phyloP scores from a whole-genome alignment of 2,113 vertebrate species.

The Prolemur simus region DNA sequence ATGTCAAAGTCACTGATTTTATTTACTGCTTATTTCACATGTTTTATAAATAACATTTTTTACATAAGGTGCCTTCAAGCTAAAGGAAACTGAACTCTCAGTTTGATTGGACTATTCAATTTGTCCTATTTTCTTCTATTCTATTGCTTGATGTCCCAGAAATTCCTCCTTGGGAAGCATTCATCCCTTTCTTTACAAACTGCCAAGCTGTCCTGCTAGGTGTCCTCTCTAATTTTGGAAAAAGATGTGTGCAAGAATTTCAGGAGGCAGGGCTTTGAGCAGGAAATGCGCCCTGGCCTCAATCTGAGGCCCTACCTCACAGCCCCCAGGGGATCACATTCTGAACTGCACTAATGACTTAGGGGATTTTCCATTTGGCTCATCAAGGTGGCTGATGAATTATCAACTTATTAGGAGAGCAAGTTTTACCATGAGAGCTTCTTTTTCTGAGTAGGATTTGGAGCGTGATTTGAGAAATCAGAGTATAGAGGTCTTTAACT shows the following conservation, averaged over 20 bases:
- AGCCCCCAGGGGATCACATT: not conserved
- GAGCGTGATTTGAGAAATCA: not conserved
- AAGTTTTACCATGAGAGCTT: not conserved
- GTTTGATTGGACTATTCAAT: not conserved
- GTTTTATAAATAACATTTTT: not conserved
- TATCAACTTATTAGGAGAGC: not conserved
- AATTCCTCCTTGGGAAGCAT: constrained; percentile 33
- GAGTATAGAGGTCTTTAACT: not conserved
- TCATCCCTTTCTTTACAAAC: not conserved
- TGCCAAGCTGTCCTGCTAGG: not conserved
- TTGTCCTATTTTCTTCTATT: constrained; percentile 17
- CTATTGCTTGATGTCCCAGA: constrained; percentile 29
- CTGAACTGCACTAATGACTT: not conserved
- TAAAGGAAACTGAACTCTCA: not conserved
- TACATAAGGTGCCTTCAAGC: not conserved
- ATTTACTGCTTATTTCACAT: constrained; percentile 1
- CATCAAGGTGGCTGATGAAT: not conserved
- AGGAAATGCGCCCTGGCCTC: not conserved
- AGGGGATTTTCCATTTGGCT: not conserved
- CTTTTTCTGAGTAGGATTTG: not conserved
- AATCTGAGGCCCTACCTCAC: not conserved
- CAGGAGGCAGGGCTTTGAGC: not conserved
- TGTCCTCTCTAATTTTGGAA: constrained; percentile 31
- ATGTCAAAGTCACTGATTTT: not conserved
- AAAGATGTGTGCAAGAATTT: not conserved